Evolutionary conservation across 2,888 invertebrate genomes (phyloP).

Genomic region (Troides helena): DNA sequence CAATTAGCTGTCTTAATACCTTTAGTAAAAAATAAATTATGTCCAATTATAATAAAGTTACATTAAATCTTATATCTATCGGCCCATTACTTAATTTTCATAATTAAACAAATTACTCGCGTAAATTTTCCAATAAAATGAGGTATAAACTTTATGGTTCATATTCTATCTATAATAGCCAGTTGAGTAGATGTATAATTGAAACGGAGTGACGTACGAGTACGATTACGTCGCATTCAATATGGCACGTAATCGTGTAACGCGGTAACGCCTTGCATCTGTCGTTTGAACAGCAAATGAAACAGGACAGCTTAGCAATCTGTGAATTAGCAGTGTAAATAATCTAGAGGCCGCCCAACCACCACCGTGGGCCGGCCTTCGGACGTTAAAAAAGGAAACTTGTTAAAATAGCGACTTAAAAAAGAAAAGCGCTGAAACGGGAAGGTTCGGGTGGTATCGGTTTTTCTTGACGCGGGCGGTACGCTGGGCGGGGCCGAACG

Average conservation of each 20-base stretch:
- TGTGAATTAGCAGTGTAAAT: constrained; percentile 80
- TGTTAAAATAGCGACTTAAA: constrained; percentile 80
- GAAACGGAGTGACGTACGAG: constrained; percentile 35
- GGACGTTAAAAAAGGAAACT: constrained; percentile 63
- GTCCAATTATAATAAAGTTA: constrained; percentile 30
- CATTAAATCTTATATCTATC: constrained; percentile 18
- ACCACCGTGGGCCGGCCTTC: constrained; percentile 75
- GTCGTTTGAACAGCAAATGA: constrained; percentile 64
- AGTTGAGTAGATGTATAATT: constrained; percentile 11
- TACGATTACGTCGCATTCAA: constrained; percentile 46
- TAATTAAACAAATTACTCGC: neutral
- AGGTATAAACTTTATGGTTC: neutral
- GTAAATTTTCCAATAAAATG: neutral
- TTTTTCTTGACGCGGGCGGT: constrained; percentile 76
- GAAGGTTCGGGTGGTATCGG: constrained; percentile 78
- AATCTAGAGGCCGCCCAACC: constrained; percentile 77
- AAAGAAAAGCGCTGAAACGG: constrained; percentile 81
- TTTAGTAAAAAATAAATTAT: constrained; percentile 48
- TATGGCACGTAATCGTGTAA: constrained; percentile 53
- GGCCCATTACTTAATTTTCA: constrained; percentile 22
- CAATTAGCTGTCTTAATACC: constrained; percentile 70
- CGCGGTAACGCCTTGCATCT: constrained; percentile 52
- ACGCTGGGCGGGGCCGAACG: constrained; percentile 73
- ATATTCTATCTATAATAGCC: neutral
- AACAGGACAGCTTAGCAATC: constrained; percentile 60